Percentiles rank a stretch among this genome's conserved stretches.
These are phyloP conservation scores for Yponomeuta plumbellus DNA, from an alignment of 2,888 invertebrate species.

Conservation along the genomic window DNA sequence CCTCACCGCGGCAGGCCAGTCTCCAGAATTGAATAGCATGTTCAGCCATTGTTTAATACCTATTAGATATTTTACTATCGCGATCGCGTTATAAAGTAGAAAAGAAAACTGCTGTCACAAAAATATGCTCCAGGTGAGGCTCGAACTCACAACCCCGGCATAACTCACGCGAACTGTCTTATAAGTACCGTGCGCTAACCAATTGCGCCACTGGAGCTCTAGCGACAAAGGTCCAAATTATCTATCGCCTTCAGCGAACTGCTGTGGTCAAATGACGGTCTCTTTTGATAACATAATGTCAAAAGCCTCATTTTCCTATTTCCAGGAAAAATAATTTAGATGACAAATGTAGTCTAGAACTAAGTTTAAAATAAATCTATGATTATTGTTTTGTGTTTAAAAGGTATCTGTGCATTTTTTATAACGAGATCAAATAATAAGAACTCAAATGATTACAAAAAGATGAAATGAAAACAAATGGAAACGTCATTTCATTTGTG, in stretches of 20 bases:
- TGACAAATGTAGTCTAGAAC: background rate
- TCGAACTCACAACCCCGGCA: constrained; percentile 99
- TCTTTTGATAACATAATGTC: constrained; percentile 47
- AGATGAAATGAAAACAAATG: constrained; percentile 55
- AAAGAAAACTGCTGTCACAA: constrained; percentile 25
- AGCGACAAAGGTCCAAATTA: constrained; percentile 62
- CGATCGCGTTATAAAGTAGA: background rate
- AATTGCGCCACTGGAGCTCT: constrained; percentile 99
- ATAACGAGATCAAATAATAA: background rate
- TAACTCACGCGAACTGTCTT: constrained; percentile 97
- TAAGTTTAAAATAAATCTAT: background rate
- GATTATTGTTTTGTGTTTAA: background rate
- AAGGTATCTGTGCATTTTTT: background rate
- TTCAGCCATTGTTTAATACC: no score
- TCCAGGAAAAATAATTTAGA: background rate
- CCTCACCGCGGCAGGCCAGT: no score
- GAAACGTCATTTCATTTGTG: constrained; percentile 57
- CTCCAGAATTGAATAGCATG: no score
- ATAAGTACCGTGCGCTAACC: constrained; percentile 99
- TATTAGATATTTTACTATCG: no score
- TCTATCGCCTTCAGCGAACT: constrained; percentile 27
- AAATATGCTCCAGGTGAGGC: constrained; percentile 97
- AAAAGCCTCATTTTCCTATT: constrained; percentile 26
- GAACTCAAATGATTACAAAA: constrained; percentile 21
- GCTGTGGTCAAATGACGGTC: constrained; percentile 50